These are phyloP conservation scores for Caenorhabditis sulstoni DNA, from an alignment of 2,888 invertebrate species.

Conservation along the genomic window DNA sequence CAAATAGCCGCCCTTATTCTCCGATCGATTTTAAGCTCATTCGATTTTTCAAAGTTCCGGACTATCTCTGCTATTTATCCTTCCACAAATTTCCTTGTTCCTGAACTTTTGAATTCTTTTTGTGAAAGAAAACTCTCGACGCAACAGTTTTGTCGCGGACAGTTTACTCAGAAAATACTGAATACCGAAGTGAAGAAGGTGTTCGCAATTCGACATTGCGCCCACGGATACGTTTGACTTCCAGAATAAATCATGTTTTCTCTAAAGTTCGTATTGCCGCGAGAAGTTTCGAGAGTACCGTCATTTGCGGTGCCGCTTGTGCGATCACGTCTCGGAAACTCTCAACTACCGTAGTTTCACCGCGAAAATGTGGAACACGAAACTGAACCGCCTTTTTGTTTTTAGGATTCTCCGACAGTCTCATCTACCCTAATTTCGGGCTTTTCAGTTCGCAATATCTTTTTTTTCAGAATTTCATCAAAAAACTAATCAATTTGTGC, in stretches of 20 bases:
- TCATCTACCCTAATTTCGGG: no score
- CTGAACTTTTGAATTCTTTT: neutral
- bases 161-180: constrained; percentile 21
- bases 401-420: no score
- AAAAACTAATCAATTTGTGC: constrained; percentile 20
- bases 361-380: no score
- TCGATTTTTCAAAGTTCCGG: constrained; percentile 1
- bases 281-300: no score
- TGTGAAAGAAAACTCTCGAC: constrained; percentile 6
- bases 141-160: constrained; percentile 16
- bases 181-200: constrained; percentile 2
- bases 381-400: no score
- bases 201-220: constrained; percentile 29
- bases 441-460: no score
- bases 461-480: neutral
- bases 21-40: constrained; percentile 4
- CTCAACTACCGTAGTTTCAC: no score
- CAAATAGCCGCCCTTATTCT: constrained; percentile 8
- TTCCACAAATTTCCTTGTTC: neutral
- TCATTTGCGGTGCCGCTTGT: no score
- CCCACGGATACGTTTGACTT: constrained; percentile 26
- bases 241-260: neutral
- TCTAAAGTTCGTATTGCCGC: no score
- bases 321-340: no score
- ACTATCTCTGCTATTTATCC: constrained; percentile 8